Base-by-base conservation (phyloP, 2,797 vertebrate genomes). In the Naso thynnoides region DNA sequence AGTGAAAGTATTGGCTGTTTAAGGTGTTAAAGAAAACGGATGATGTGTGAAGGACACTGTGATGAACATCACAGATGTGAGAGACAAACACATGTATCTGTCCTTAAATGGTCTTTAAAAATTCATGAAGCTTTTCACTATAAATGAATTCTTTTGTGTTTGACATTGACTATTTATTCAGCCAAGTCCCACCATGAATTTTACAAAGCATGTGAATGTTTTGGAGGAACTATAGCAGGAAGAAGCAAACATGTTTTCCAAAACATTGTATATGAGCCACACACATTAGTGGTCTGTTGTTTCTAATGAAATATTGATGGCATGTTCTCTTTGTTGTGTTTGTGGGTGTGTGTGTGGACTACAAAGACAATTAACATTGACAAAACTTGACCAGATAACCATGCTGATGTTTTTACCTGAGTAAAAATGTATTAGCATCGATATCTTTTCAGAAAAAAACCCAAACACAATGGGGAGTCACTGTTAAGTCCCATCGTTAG, bases 1-100 rank as follows among this genome's bases (percentile, higher is more conserved):
- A 68, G 63, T 82, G 68, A 65, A 76, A 63, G 56, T 78, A 86
- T 83, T 68, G 88, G 72, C 78, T 87, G 45, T 75, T 87, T 65
- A 69, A 66, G 70, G 70, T n/a, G 23, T 68, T 70, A 74, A 71
- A 49, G 70, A 61, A 79, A 84, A 85, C 75, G 15, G 80, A 82
- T 58, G 63, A 78, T 66, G 70, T 76, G 79, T 81, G 81, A 88
- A 88, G 73, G 86, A 78, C 78, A 62, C 26, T 2, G 48, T 44
- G 58, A 76, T 61, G 58, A 84, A 24, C 61, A 67, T 65, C 26
- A 26, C 39, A 27, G 4, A 66, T 61, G 65, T 48, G 47, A 61
- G 24, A 55, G 36, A 68, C 36, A 48, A 66, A 63, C 54, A 27
- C 31, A 11, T 31, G 48, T 33, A 44, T 50, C 56, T 64, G 36